Evolutionary conservation across 2,888 invertebrate species (phyloP), one percentile per base, ranked within the genome.

Genomic region (Drosophila mayaguana): DNA sequence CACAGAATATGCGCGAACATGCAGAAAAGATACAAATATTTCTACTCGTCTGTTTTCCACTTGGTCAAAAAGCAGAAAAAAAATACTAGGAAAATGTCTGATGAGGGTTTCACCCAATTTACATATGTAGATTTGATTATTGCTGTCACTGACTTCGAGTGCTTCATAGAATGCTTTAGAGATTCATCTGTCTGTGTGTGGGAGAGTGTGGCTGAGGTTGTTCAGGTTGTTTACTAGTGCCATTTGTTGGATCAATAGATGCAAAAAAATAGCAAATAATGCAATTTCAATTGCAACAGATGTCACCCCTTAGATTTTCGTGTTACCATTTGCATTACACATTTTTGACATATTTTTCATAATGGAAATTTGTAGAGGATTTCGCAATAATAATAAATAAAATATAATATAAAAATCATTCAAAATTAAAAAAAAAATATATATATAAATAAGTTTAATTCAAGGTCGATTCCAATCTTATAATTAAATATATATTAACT

Each of bases 61-160:
- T 66, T 51, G 65, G 60, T 63, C 80, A 18, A 20, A 51, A 9
- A 32, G 20, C 34, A 51, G 14, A 34, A 16, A 36, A 36, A 36
- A 34, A 51, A 36, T 28, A 9, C 20, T 22, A 20, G 43, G 20
- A 59, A 63, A 63, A 34, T 50, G 48, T 9, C 59, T 67, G 65
- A 63, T 60, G 34, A 56, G 64, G 59, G 59, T 61, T 42, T 38
- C 70, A 69, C 53, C 60, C 79, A 74, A 76, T 80, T 77, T 80
- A 51, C 80, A 75, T 67, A 77, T 64, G 61, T 51, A 76, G 71
- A 76, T 77, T 77, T 71, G 66, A 80, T 80, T 80, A 63, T 61
- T 54, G 45, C 76, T 61, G 76, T 71, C 77, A 75, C 22, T 60
- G 69, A 22, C 55, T 59, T 63, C 63, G 70, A 56, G 64, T 51